Conservation (phyloP, 2,113 vertebrate genomes). For the Geococcyx californianus region DNA sequence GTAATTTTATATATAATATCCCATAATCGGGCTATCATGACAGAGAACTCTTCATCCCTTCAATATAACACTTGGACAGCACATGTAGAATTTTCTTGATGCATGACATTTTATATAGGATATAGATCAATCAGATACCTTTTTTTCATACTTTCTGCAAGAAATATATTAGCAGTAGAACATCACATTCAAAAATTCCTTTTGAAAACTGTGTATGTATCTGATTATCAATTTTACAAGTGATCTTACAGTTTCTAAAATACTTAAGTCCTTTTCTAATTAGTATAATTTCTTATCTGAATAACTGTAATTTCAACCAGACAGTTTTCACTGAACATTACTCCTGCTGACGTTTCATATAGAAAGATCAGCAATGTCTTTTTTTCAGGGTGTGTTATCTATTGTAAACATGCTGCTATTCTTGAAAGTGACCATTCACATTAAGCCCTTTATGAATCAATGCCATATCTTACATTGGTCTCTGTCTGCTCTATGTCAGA, state of each 20-base stretch:
- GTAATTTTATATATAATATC: conserved; percentile 22
- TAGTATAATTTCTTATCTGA: conserved; percentile 7
- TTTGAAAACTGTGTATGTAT: background rate
- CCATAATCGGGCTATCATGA: conserved; percentile 19
- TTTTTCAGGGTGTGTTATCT: background rate
- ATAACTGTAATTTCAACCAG: conserved; percentile 1
- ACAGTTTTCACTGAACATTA: background rate
- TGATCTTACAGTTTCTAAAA: background rate
- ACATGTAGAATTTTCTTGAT: conserved; percentile 39
- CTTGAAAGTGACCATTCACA: background rate
- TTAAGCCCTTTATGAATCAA: background rate
- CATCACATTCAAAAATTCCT: background rate
- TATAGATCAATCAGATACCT: conserved; percentile 3
- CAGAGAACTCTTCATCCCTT: conserved; percentile 39
- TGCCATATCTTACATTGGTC: background rate
- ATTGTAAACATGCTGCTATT: background rate
- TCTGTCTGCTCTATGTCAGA: background rate
- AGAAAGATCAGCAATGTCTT: background rate
- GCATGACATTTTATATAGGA: conserved; percentile 23
- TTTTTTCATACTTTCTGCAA: conserved; percentile 17
- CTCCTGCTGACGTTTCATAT: background rate
- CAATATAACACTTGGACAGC: conserved; percentile 15
- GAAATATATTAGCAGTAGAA: background rate
- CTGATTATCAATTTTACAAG: background rate
- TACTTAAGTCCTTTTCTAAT: conserved; percentile 22